Conservation (phyloP, 2,888 invertebrate species). For the Strigamia transsilvanica region DNA sequence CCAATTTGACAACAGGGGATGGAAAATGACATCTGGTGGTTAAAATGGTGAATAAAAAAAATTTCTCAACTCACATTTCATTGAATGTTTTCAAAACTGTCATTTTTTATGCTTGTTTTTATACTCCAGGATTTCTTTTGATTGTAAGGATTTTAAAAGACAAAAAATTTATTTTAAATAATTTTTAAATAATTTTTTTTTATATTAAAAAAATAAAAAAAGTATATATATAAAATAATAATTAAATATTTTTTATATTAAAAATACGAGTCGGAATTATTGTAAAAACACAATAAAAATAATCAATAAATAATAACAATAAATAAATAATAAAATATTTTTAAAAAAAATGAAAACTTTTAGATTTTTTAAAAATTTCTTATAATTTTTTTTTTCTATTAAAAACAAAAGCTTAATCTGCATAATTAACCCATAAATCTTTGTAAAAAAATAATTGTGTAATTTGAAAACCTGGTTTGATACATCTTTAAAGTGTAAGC, state of each 20-base stretch:
- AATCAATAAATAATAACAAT: too few relatives aligned
- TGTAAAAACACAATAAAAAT: too few relatives aligned
- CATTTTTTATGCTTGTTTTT: conserved; percentile 5
- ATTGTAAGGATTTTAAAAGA: neutral
- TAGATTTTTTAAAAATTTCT: too few relatives aligned
- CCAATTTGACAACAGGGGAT: conserved; percentile 11
- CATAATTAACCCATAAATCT: neutral
- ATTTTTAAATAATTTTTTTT: too few relatives aligned
- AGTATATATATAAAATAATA: too few relatives aligned
- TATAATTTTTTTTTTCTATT: too few relatives aligned
- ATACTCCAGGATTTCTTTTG: neutral
- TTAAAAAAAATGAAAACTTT: too few relatives aligned
- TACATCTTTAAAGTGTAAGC: neutral
- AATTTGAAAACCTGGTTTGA: neutral
- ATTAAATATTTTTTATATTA: too few relatives aligned
- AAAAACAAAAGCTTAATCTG: neutral
- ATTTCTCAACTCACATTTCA: neutral
- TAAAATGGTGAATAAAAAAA: neutral
- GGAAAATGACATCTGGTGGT: conserved; percentile 29
- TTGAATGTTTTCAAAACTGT: neutral
- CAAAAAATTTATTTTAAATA: neutral
- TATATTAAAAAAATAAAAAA: too few relatives aligned
- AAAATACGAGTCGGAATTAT: too few relatives aligned
- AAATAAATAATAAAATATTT: too few relatives aligned
- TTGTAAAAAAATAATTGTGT: neutral